Percentiles rank a stretch among this genome's conserved stretches.
phyloP scores from a whole-genome alignment of 2,113 vertebrate genomes.

The Carettochelys insculpta region DNA sequence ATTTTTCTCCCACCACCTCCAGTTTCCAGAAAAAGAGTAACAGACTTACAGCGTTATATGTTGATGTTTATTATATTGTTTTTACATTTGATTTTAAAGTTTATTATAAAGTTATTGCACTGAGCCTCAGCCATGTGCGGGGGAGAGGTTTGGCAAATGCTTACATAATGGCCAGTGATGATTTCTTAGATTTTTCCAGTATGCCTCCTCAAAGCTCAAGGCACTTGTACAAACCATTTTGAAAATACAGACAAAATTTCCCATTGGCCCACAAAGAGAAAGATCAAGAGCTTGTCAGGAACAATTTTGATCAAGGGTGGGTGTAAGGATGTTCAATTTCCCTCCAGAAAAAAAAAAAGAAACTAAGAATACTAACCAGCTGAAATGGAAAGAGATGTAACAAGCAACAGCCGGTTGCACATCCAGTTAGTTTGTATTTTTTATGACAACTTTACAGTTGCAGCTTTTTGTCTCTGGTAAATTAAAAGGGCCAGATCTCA shows the following conservation, averaged over 20 bases:
- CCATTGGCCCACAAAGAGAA: fast-evolving
- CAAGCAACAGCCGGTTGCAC: not conserved
- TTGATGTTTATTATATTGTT: not conserved
- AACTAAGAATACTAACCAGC: not conserved
- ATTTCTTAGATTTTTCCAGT: not conserved
- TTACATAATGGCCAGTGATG: not conserved
- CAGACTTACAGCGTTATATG: not conserved
- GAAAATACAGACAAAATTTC: not conserved
- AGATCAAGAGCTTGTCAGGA: not conserved
- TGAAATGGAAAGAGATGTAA: not conserved
- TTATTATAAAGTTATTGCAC: not conserved
- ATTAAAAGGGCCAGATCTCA: not conserved
- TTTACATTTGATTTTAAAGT: not conserved
- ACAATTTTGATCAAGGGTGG: not conserved
- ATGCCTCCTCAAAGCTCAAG: not conserved
- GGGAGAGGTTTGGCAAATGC: not conserved
- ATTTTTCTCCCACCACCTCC: not conserved
- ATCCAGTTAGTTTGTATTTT: not conserved
- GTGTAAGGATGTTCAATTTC: not conserved
- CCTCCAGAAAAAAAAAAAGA: fast-evolving
- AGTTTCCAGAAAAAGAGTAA: not conserved
- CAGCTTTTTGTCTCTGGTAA: not conserved
- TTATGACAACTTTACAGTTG: not conserved
- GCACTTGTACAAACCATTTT: not conserved
- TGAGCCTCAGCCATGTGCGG: not conserved